These are phyloP conservation scores for Parnassius glacialis DNA, from an alignment of 2,888 invertebrate species.

Conservation along the genomic window DNA sequence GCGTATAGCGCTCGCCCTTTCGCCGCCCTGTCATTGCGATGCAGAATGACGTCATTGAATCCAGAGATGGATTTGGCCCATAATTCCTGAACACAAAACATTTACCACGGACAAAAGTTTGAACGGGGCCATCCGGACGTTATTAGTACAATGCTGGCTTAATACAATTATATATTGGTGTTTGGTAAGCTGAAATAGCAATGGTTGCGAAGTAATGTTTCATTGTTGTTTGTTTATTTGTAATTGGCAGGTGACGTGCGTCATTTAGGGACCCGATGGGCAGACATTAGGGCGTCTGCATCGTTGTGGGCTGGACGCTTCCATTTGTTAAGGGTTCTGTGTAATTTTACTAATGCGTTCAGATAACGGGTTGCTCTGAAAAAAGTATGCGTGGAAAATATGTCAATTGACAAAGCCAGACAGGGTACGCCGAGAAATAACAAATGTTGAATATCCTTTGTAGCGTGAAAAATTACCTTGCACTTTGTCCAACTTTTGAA, in stretches of 20 bases:
- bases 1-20: slow-evolving; percentile 58
- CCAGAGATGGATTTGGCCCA: slow-evolving; percentile 75
- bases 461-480: background rate
- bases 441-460: background rate
- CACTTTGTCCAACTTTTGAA: too few relatives aligned
- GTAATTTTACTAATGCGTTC: slow-evolving; percentile 72
- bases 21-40: slow-evolving; percentile 71
- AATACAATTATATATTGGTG: background rate
- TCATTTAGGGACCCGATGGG: slow-evolving; percentile 77
- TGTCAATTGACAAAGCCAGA: slow-evolving; percentile 51
- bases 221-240: slow-evolving; percentile 31
- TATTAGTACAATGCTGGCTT: slow-evolving; percentile 43
- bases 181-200: slow-evolving; percentile 32
- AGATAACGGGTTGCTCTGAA: slow-evolving; percentile 54
- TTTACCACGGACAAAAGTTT: slow-evolving; percentile 35
- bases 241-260: slow-evolving; percentile 73
- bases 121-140: slow-evolving; percentile 2
- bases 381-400: slow-evolving; percentile 53
- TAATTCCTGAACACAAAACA: slow-evolving; percentile 69
- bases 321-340: slow-evolving; percentile 68
- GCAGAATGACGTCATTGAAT: slow-evolving; percentile 74
- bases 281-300: slow-evolving; percentile 76
- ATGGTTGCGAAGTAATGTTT: slow-evolving; percentile 36
- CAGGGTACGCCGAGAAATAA: slow-evolving; percentile 25
- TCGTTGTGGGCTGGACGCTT: slow-evolving; percentile 60